Evolutionary conservation across 2,888 invertebrate genomes (phyloP).

Genomic region (Ephialtes manifestator): DNA sequence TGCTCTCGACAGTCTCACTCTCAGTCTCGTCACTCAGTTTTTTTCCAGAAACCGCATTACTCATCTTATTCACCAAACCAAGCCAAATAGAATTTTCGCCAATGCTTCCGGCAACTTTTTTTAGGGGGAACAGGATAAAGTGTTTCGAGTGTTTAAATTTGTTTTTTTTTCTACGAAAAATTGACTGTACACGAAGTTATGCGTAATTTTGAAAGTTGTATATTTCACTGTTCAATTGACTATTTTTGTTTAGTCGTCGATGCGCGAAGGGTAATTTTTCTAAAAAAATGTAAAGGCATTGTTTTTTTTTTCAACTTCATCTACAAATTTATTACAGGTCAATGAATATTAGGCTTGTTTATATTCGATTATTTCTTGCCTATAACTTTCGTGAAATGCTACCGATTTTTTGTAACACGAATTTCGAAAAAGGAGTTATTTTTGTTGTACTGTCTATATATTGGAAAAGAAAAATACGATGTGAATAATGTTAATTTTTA

Average conservation of each 20-base stretch:
- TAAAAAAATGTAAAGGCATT: too few relatives aligned
- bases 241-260: background rate
- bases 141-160: background rate
- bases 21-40: slow-evolving; percentile 6
- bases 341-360: too few relatives aligned
- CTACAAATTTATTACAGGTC: too few relatives aligned
- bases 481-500: too few relatives aligned
- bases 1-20: slow-evolving; percentile 24
- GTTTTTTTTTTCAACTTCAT: too few relatives aligned
- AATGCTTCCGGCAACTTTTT: slow-evolving; percentile 22
- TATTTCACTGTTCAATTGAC: background rate
- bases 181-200: background rate
- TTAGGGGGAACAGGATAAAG: background rate
- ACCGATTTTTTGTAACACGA: too few relatives aligned
- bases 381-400: too few relatives aligned
- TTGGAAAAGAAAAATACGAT: too few relatives aligned
- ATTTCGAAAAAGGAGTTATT: too few relatives aligned
- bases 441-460: too few relatives aligned
- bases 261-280: background rate
- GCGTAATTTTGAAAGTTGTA: background rate
- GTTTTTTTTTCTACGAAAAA: background rate
- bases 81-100: slow-evolving; percentile 24
- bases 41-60: slow-evolving; percentile 31
- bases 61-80: slow-evolving; percentile 19
- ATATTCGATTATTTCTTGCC: too few relatives aligned